phyloP scores from a whole-genome alignment of 2,888 invertebrate species.

The Drosophila buzzatii region DNA sequence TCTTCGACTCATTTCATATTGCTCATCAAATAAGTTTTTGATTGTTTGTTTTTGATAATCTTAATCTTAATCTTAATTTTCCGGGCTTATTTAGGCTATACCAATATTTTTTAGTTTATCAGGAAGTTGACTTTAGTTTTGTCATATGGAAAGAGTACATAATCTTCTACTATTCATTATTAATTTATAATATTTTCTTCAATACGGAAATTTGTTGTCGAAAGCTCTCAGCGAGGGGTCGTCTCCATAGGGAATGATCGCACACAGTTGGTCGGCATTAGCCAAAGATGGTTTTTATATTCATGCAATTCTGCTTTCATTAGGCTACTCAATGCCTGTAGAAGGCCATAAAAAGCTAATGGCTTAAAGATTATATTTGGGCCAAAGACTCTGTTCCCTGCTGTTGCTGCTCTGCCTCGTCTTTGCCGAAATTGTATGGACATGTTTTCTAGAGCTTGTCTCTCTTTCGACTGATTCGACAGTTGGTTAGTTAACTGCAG shows the following conservation, averaged over 20 bases:
- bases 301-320: slow-evolving; percentile 67
- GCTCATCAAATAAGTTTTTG: too few relatives aligned
- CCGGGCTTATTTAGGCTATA: too few relatives aligned
- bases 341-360: slow-evolving; percentile 13
- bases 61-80: too few relatives aligned
- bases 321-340: slow-evolving; percentile 43
- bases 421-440: not conserved
- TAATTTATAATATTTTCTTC: not conserved
- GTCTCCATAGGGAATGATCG: slow-evolving; percentile 26
- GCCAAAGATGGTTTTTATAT: slow-evolving; percentile 57
- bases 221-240: slow-evolving; percentile 40
- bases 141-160: not conserved
- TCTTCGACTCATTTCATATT: too few relatives aligned
- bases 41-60: too few relatives aligned
- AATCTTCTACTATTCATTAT: not conserved
- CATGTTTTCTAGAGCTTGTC: not conserved
- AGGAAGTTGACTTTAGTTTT: too few relatives aligned
- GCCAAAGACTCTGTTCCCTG: slow-evolving; percentile 11
- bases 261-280: slow-evolving; percentile 40
- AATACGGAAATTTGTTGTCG: slow-evolving; percentile 22
- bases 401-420: not conserved
- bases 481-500: not conserved
- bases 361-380: slow-evolving; percentile 15
- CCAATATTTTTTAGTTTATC: too few relatives aligned
- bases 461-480: not conserved